Percentiles rank a stretch among this genome's conserved stretches.
phyloP scores from a whole-genome alignment of 2,888 invertebrate species.

The Capitulum mitella region DNA sequence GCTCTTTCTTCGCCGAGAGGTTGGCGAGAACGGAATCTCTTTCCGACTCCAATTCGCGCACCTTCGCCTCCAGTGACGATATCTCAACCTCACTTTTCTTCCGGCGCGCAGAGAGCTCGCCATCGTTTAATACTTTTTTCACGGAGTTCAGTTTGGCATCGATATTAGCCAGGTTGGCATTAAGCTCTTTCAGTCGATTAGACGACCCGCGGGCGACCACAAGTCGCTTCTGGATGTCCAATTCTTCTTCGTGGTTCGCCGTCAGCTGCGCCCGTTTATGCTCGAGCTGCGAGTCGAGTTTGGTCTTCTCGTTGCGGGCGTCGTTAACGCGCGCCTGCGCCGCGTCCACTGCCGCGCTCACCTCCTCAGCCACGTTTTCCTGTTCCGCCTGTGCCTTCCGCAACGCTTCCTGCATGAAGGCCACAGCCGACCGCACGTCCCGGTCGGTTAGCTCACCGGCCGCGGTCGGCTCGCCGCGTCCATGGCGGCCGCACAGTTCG shows the following conservation, averaged over 20 bases:
- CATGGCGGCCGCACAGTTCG: slow-evolving; percentile 20
- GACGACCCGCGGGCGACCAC: slow-evolving; percentile 45
- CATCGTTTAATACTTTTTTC: slow-evolving; percentile 46
- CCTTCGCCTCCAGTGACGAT: slow-evolving; percentile 53
- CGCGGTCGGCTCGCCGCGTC: neutral
- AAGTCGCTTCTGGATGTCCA: slow-evolving; percentile 26
- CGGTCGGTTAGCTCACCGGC: neutral
- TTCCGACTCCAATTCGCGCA: slow-evolving; percentile 53
- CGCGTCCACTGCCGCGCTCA: neutral
- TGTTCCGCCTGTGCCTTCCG: neutral
- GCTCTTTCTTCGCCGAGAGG: slow-evolving; percentile 39
- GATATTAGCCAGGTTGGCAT: slow-evolving; percentile 50
- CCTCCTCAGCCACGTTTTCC: neutral
- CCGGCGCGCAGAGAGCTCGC: too few relatives aligned
- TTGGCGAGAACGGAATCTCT: slow-evolving; percentile 58
- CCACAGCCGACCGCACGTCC: neutral
- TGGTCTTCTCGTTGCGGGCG: slow-evolving; percentile 33
- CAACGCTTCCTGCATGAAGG: neutral
- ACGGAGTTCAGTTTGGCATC: slow-evolving; percentile 48
- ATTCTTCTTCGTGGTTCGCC: slow-evolving; percentile 24
- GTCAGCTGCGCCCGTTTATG: slow-evolving; percentile 22
- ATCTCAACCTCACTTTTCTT: too few relatives aligned
- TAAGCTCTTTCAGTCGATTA: slow-evolving; percentile 40
- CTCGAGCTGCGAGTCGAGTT: slow-evolving; percentile 30
- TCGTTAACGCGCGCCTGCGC: slow-evolving; percentile 37